phyloP scores from a whole-genome alignment of 2,113 vertebrate genomes.

The Hippocampus comes region DNA sequence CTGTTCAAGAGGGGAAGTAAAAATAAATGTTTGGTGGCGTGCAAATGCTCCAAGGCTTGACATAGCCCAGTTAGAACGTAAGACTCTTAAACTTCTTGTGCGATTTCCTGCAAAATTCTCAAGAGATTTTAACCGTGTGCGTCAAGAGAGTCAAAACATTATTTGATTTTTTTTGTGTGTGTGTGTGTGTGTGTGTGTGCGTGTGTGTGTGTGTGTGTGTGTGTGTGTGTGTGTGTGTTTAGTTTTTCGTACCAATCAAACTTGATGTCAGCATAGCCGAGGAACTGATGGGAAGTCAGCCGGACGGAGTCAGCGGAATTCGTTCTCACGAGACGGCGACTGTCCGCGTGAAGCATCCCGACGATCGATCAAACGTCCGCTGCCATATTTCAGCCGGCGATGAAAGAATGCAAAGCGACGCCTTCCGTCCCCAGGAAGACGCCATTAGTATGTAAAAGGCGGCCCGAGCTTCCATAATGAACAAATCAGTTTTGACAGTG shows the following conservation, averaged over 20 bases:
- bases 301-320: background rate
- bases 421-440: background rate
- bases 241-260: background rate
- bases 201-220: no score
- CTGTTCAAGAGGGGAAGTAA: no score
- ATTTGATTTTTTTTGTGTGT: background rate
- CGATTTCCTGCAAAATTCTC: background rate
- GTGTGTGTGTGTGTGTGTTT: no score
- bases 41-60: background rate
- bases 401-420: background rate
- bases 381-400: background rate
- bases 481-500: slow-evolving; percentile 27
- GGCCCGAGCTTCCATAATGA: background rate
- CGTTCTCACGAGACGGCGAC: background rate
- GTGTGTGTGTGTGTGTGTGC: no score
- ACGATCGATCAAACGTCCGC: background rate
- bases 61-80: slow-evolving; percentile 1
- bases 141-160: background rate
- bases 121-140: background rate
- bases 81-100: slow-evolving; percentile 5
- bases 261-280: background rate
- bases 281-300: background rate
- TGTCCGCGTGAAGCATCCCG: background rate
- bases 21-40: background rate
- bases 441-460: slow-evolving; percentile 1